Conservation (phyloP, 2,113 vertebrate genomes). For the Chauna torquata region DNA sequence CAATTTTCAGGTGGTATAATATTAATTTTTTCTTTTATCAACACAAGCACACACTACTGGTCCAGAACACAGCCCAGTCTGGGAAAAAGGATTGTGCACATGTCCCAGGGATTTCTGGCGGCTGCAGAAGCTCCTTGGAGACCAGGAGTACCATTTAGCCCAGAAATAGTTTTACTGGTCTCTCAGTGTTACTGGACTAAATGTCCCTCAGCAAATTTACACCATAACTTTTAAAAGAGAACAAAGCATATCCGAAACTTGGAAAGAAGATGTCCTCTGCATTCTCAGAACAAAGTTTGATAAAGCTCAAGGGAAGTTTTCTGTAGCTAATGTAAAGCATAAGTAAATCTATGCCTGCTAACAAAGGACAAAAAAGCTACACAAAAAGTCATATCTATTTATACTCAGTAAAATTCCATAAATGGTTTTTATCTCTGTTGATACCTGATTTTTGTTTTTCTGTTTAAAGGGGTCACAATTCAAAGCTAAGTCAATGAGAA, state of each 20-base stretch:
- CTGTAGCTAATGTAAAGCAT: constrained; percentile 25
- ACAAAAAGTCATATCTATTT: not conserved
- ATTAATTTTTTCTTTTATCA: constrained; percentile 49
- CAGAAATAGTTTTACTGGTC: constrained; percentile 60
- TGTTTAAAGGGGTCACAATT: not conserved
- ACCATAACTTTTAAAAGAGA: constrained; percentile 36
- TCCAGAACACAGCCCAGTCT: constrained; percentile 30
- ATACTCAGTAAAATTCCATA: not conserved
- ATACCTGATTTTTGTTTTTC: not conserved
- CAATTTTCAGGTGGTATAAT: constrained; percentile 27
- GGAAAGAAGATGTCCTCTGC: constrained; percentile 22
- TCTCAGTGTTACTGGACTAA: constrained; percentile 9
- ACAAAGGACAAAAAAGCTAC: not conserved
- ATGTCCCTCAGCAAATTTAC: constrained; percentile 40
- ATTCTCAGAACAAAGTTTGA: not conserved
- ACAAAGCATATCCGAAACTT: not conserved
- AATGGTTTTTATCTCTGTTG: not conserved
- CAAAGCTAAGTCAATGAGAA: not conserved
- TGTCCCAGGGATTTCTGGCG: constrained; percentile 59
- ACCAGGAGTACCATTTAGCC: constrained; percentile 40
- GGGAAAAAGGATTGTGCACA: constrained; percentile 56
- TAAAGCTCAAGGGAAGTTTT: constrained; percentile 47
- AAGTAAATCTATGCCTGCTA: not conserved
- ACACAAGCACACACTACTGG: constrained; percentile 15
- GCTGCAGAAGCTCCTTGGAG: constrained; percentile 52